phyloP scores from a whole-genome alignment of 1,140 invertebrate species.

The Cyrtorhinus lividipennis region DNA sequence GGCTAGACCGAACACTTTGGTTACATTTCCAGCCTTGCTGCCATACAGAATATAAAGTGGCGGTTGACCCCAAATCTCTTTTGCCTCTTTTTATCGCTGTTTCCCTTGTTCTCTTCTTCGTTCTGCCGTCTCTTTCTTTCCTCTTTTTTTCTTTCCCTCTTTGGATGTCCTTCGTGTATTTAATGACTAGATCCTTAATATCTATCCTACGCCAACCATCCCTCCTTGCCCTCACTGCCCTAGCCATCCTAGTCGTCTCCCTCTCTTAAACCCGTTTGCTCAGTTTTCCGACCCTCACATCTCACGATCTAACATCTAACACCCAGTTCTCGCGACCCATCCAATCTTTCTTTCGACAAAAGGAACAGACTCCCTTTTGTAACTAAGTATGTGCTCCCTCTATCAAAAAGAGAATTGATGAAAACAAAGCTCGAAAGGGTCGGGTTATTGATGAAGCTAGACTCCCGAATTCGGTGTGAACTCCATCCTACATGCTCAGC shows the following conservation, averaged over 20 bases:
- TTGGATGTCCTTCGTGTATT: conserved; percentile 2
- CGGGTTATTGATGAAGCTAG: no score
- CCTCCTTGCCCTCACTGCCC: background rate
- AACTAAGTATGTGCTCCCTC: background rate
- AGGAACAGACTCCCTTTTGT: background rate
- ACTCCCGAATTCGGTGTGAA: no score
- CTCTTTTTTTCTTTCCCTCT: conserved; percentile 6
- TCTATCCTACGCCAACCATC: background rate
- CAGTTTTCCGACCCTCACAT: no score
- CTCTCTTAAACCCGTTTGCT: no score
- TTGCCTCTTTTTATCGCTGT: background rate
- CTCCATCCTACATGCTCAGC: no score
- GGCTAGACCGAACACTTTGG: conserved; percentile 7
- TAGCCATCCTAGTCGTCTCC: background rate
- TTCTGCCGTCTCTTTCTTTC: background rate
- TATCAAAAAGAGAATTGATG: background rate
- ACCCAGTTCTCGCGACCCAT: background rate
- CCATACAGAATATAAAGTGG: conserved; percentile 13
- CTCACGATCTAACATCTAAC: no score
- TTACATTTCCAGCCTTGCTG: conserved; percentile 3
- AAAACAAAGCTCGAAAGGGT: no score
- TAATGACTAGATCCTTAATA: conserved; percentile 12
- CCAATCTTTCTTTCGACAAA: background rate
- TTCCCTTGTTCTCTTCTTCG: conserved; percentile 7
- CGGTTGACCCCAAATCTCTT: conserved; percentile 15